Evolutionary conservation across 2,888 invertebrate genomes (phyloP).

Genomic region (Choreutis nemorana): DNA sequence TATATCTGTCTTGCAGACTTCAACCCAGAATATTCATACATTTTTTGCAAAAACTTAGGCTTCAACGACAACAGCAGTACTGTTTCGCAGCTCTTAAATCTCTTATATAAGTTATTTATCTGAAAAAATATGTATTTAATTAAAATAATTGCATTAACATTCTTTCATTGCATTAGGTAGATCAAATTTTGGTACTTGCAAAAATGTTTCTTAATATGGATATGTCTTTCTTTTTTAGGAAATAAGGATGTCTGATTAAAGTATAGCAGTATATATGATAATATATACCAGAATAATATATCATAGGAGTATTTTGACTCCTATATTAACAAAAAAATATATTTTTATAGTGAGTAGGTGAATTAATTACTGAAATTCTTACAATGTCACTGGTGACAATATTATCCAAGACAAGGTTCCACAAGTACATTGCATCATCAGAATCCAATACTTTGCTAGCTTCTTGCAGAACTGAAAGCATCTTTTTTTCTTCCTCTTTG

Average conservation of each 20-base stretch:
- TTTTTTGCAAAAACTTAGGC: conserved; percentile 69
- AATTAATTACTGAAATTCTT: conserved; percentile 17
- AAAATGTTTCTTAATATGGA: too few relatives aligned
- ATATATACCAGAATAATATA: too few relatives aligned
- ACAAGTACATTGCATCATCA: conserved; percentile 33
- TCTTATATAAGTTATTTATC: conserved; percentile 39
- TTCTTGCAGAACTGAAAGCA: conserved; percentile 32
- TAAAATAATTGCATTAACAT: conserved; percentile 2
- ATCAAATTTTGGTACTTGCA: conserved; percentile 1
- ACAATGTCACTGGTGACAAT: conserved; percentile 33
- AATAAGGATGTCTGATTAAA: too few relatives aligned
- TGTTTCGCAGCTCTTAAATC: conserved; percentile 54
- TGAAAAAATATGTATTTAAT: too few relatives aligned
- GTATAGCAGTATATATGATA: too few relatives aligned
- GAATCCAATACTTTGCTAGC: conserved; percentile 31
- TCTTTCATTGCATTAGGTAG: background rate
- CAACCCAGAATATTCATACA: conserved; percentile 52
- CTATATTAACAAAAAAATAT: too few relatives aligned
- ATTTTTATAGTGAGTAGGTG: too few relatives aligned
- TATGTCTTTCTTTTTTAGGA: too few relatives aligned
- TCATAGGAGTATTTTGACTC: too few relatives aligned
- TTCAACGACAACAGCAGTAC: conserved; percentile 60
- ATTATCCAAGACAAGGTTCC: conserved; percentile 40
- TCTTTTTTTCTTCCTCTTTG: conserved; percentile 39
- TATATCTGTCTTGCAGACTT: conserved; percentile 70